Base-by-base conservation (phyloP, 2,888 invertebrate genomes). In the Dryobotodes eremita region DNA sequence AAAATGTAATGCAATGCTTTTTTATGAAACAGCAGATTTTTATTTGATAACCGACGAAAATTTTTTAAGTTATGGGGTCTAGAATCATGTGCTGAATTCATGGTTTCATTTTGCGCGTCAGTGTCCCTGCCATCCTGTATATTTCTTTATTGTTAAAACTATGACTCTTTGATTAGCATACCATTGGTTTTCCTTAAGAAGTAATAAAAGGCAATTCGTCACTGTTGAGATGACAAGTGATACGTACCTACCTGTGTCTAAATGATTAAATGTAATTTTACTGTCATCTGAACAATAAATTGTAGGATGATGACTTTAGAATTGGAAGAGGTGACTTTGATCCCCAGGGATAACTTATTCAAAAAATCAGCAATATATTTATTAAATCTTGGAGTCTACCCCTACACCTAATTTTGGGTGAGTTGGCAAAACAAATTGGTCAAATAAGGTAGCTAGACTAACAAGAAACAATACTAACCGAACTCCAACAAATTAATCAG, bases 161-260 rank as follows among this genome's bases (percentile, higher is more conserved):
- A n/a, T n/a, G 17, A 36, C 10, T 20, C 13, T 20, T 7, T 61
- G 20, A 20, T 13, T 57, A 20, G 20, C 7, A 70, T 36, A 2
- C 17, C 7, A n/a, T 0, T 42, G n/a, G 10, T 50, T 70, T 36
- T n/a, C n/a, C 11, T 26, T 23, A 20, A 76, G 36, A 23, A 59
- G 26, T 75, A 61, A 23, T 59, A 50, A 77, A 75, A 42, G 7
- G 17, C 46, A n/a, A 57, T 48, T 36, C 46, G 57, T 48, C 57
- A 26, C 75, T 50, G 61, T 26, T 23, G 17, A 23, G 26, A 61
- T 61, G 75, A 50, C n/a, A 20, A 36, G 11, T 20, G 8, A 8
- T 53, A 53, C 20, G n/a, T n/a, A 53, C 20, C 7, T 53, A 53
- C 0, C 23, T 53, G 53, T 23, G 53, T 53, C 23, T 53, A 8